Evolutionary conservation across 2,113 vertebrate species (phyloP).

Genomic region (Menura novaehollandiae): DNA sequence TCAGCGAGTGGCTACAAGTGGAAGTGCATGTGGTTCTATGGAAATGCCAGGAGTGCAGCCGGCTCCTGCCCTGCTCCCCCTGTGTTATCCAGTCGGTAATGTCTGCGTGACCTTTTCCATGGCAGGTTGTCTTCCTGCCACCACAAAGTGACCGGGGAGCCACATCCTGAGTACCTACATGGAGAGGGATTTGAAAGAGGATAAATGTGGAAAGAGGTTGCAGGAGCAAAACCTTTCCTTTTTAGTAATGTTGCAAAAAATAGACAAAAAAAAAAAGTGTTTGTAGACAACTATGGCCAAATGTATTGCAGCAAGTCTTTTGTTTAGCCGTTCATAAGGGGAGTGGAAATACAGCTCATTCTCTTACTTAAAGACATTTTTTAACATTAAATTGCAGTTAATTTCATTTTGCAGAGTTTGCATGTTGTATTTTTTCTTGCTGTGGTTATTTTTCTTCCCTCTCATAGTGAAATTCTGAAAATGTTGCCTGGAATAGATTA

Average conservation of each 20-base stretch:
- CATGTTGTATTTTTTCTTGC: not conserved
- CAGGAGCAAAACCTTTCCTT: not conserved
- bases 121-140: not conserved
- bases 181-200: not conserved
- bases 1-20: not conserved
- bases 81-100: rapidly evolving
- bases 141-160: not conserved
- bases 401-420: not conserved
- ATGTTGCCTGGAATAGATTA: not conserved
- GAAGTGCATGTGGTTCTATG: not conserved
- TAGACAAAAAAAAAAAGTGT: not conserved
- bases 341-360: not conserved
- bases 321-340: not conserved
- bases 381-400: not conserved
- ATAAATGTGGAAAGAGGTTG: not conserved
- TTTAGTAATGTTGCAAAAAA: not conserved
- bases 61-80: not conserved
- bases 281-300: not conserved
- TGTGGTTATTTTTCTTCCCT: not conserved
- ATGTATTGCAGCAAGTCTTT: not conserved
- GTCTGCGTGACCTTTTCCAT: not conserved
- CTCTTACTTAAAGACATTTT: not conserved
- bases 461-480: not conserved
- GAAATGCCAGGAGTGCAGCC: not conserved
- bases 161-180: not conserved